Conservation (phyloP, 2,797 vertebrate species). For the Sibirionetta formosa region DNA sequence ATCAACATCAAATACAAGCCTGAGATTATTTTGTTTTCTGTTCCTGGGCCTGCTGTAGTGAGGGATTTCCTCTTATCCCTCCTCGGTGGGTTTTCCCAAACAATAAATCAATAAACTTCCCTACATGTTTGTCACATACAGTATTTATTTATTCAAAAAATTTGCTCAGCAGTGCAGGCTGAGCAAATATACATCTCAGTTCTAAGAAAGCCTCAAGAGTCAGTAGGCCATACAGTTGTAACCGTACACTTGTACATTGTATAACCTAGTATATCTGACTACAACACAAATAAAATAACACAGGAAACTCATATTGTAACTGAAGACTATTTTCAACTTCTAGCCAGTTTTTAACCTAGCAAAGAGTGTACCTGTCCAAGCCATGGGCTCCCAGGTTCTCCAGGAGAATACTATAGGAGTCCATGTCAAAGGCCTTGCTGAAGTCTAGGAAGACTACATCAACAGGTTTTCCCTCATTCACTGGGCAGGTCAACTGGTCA, state of each 20-base stretch:
- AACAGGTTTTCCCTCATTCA: no score
- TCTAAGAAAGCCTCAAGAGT: background rate
- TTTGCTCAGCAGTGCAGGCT: background rate
- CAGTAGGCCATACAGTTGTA: background rate
- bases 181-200: accelerated
- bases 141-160: background rate
- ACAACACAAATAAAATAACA: background rate
- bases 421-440: no score
- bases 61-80: background rate
- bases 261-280: background rate
- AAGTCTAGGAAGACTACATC: no score
- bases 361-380: no score
- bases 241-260: background rate
- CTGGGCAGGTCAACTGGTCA: no score
- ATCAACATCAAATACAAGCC: background rate
- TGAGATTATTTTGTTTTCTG: background rate
- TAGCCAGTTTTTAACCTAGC: no score
- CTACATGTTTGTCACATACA: background rate
- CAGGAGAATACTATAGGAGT: no score
- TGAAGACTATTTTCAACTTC: background rate
- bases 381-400: no score
- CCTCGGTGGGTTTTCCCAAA: background rate
- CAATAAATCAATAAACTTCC: background rate
- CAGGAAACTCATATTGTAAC: background rate
- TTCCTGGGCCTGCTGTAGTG: background rate